phyloP scores from a whole-genome alignment of 1,140 invertebrate genomes.

The Hypsibius dujardini region DNA sequence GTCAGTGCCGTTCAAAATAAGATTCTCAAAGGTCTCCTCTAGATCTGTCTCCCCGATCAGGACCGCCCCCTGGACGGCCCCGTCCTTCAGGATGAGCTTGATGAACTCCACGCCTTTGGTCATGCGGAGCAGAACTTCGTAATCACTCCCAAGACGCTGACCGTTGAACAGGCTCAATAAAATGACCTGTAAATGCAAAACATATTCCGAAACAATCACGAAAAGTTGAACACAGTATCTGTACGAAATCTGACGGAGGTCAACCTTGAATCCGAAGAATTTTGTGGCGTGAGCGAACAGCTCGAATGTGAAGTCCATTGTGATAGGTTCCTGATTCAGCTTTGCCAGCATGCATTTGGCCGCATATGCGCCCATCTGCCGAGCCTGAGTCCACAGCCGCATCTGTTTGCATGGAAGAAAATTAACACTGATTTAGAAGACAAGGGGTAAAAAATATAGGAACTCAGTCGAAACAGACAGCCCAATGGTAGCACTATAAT shows the following conservation, averaged over 20 bases:
- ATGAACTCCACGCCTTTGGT: slow-evolving; percentile 68
- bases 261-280: slow-evolving; percentile 82
- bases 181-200: slow-evolving; percentile 38
- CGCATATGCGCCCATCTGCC: slow-evolving; percentile 87
- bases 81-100: slow-evolving; percentile 70
- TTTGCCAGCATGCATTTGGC: slow-evolving; percentile 67
- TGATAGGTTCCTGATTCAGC: slow-evolving; percentile 41
- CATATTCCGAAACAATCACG: slow-evolving; percentile 25
- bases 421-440: too few species aligned
- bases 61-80: slow-evolving; percentile 72
- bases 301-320: slow-evolving; percentile 81
- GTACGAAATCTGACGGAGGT: background rate
- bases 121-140: slow-evolving; percentile 68
- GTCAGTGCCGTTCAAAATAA: slow-evolving; percentile 86
- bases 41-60: slow-evolving; percentile 89
- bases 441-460: slow-evolving; percentile 20
- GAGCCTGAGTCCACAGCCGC: slow-evolving; percentile 88
- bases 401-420: slow-evolving; percentile 41
- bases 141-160: slow-evolving; percentile 60
- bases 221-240: slow-evolving; percentile 22
- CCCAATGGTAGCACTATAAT: too few species aligned
- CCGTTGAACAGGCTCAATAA: slow-evolving; percentile 83
- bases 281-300: slow-evolving; percentile 86
- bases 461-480: too few species aligned
- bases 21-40: slow-evolving; percentile 94